Base-by-base conservation (phyloP, 2,797 vertebrate species). In the Karalla daura region DNA sequence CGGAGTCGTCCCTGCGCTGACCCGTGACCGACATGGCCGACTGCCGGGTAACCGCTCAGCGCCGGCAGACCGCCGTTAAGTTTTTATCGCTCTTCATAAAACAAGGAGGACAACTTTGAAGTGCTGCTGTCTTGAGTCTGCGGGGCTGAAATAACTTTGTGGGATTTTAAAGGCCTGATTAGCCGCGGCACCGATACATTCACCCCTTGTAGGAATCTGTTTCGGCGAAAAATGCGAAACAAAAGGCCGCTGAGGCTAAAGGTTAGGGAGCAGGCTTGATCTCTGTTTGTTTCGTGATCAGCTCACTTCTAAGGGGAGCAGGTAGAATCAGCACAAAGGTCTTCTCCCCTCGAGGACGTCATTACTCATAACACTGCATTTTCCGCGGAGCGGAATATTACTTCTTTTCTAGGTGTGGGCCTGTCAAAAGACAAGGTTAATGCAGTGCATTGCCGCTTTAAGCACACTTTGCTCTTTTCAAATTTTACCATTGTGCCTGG, bases 401-500 rank as follows among this genome's bases (percentile, higher is more conserved):
- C 84, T 71, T 86, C 60, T n/a, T 87, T 91, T 89, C 76, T 91
- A 89, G 88, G 90, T 92, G 88, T 80, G 88, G 77, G 78, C 78
- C 77, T 78, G 88, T 91, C 89, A 91, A 93, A 94, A 92, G 90
- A 89, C 83, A 78, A 87, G 82, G 88, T 91, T 92, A 91, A 89
- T 88, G 86, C 86, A 49, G 77, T 87, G 86, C 83, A 71, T 76
- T 82, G 83, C 87, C 78, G 86, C 84, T 91, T 89, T 88, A 83
- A 84, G 83, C 88, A 75, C 84, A 89, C 90, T 93, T 91, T 94
- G 90, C 89, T 91, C 92, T 93, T 93, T 94, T 93, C 88, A 91
- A 79, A 78, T 90, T 85, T 88, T 66, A 50, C 81, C 80, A 92
- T 93, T 94, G 91, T 91, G 86, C 80, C 51, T 24, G 53, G 40